These are phyloP conservation scores for Limnephilus rhombicus DNA, from an alignment of 2,888 invertebrate species.

Conservation along the genomic window DNA sequence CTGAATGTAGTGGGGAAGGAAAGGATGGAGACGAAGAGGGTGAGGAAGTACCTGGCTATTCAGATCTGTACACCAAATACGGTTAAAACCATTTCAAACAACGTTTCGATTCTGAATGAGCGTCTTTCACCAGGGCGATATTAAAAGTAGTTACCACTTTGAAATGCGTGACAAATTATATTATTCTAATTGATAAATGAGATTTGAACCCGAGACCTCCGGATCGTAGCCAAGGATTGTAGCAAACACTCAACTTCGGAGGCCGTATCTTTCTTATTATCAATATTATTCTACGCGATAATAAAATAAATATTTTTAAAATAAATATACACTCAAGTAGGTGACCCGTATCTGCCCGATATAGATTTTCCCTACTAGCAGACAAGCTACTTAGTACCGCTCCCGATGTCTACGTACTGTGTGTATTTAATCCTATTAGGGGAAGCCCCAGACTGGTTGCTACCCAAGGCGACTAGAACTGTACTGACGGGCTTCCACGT, in stretches of 20 bases:
- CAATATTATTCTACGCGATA: neutral
- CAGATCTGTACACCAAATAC: too few relatives aligned
- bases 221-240: too few relatives aligned
- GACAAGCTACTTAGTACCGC: neutral
- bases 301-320: neutral
- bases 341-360: neutral
- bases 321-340: neutral
- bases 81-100: neutral
- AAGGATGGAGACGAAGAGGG: too few relatives aligned
- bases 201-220: too few relatives aligned
- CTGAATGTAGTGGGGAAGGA: too few relatives aligned
- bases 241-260: too few relatives aligned
- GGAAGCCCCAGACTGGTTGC: constrained; percentile 26
- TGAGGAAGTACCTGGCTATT: too few relatives aligned
- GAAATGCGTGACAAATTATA: too few relatives aligned
- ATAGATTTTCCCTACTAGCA: neutral
- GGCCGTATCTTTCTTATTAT: too few relatives aligned
- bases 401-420: neutral
- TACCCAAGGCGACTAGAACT: neutral
- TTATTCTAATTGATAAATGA: too few relatives aligned
- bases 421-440: constrained; percentile 33
- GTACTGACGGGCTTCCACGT: constrained; percentile 14
- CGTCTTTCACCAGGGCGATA: too few relatives aligned
- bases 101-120: neutral
- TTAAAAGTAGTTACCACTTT: too few relatives aligned